Evolutionary conservation across 2,888 invertebrate species (phyloP), one percentile per base, ranked within the genome.

Genomic region (Antheraea yamamai): DNA sequence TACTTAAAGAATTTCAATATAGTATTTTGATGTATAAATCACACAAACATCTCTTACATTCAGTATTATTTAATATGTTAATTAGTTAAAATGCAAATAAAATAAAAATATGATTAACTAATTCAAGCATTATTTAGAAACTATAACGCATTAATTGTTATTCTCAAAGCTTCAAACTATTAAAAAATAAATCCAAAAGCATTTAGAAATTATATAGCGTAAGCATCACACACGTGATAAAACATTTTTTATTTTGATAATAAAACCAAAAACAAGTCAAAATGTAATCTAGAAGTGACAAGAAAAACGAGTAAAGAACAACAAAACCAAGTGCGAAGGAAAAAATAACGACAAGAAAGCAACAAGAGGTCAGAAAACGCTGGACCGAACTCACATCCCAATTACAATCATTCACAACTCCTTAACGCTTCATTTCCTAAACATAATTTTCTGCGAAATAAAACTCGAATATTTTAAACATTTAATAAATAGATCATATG

Each of bases 11-110:
- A n/a, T 61, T 23, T 12, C 4, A 3, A 20, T 18, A 55, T 55
- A 20, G 14, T 18, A 20, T 84, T 82, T 78, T 6, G 79, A 79
- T 81, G 75, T 81, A 81, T 86, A 87, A 81, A 84, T 87, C 92
- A 90, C 83, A 86, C 92, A 89, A 81, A 87, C 92, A 86, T 92
- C 91, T 92, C 91, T 86, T 88, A 82, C 92, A 90, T 87, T 90
- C 92, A 90, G 78, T 88, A 81, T 80, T 82, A 84, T 82, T 70
- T 70, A 70, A 85, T 39, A 70, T 39, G 39, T 80, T 82, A 70
- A 70, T 70, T 39, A 8, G 70, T 70, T 70, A 70, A 35, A 35
- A 70, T 70, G 35, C 76, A 77, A 72, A 51, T 68, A 72, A 66
- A 66, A 66, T n/a, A 61, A 61, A 20, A 12, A 23, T n/a, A 58